phyloP scores from a whole-genome alignment of 2,888 invertebrate species.

The Orgyia antiqua region DNA sequence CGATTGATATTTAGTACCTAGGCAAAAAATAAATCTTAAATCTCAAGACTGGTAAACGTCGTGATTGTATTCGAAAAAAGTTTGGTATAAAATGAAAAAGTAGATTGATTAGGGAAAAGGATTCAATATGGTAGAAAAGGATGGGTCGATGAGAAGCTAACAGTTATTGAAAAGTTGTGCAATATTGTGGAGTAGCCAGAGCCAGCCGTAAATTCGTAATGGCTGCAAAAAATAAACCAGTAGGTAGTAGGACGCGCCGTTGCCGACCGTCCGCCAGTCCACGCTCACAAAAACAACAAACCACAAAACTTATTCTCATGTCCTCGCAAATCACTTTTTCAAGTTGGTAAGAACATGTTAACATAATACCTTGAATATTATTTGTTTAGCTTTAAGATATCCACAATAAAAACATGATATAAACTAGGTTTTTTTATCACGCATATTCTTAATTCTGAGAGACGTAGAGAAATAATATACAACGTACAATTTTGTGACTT shows the following conservation, averaged over 20 bases:
- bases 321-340: slow-evolving; percentile 42
- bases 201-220: slow-evolving; percentile 74
- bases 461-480: too few relatives aligned
- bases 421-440: too few relatives aligned
- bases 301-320: slow-evolving; percentile 52
- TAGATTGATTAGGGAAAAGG: slow-evolving; percentile 59
- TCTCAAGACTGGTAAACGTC: slow-evolving; percentile 13
- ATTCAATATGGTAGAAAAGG: slow-evolving; percentile 69
- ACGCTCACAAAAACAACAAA: slow-evolving; percentile 56
- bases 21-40: slow-evolving; percentile 27
- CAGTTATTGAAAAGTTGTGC: slow-evolving; percentile 77
- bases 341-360: slow-evolving; percentile 40
- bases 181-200: slow-evolving; percentile 73
- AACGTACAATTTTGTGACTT: too few relatives aligned
- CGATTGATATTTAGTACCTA: slow-evolving; percentile 87
- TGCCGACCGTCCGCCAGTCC: slow-evolving; percentile 14
- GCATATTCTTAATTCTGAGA: too few relatives aligned
- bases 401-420: too few relatives aligned
- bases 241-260: slow-evolving; percentile 24
- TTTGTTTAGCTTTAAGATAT: too few relatives aligned
- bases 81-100: slow-evolving; percentile 29
- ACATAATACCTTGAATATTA: slow-evolving; percentile 14
- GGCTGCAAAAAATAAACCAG: slow-evolving; percentile 73
- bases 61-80: slow-evolving; percentile 17
- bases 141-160: slow-evolving; percentile 46